Percentiles rank a stretch among this genome's conserved stretches.
Conservation (phyloP, 2,888 invertebrate genomes). For the Baccha elongata region DNA sequence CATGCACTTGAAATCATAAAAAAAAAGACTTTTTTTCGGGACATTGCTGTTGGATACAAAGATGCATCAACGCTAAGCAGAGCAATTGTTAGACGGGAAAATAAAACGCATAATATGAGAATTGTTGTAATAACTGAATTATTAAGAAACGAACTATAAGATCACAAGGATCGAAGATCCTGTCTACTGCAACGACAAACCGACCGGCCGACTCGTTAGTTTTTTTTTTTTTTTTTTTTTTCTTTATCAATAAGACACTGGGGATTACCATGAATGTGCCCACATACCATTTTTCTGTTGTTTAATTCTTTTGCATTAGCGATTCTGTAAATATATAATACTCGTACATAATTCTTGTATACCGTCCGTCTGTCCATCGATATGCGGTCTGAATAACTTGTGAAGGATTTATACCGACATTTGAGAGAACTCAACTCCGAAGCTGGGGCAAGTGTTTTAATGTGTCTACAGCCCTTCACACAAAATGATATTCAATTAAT, state of each 20-base stretch:
- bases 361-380: conserved; percentile 36
- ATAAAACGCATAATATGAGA: conserved; percentile 30
- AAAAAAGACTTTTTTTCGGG: conserved; percentile 54
- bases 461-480: conserved; percentile 65
- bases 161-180: conserved; percentile 49
- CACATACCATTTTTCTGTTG: conserved; percentile 35
- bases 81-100: conserved; percentile 21
- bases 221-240: conserved; percentile 1
- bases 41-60: conserved; percentile 22
- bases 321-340: conserved; percentile 52
- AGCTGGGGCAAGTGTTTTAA: conserved; percentile 59
- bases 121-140: conserved; percentile 71
- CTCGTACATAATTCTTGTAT: conserved; percentile 5
- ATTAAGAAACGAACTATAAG: conserved; percentile 64
- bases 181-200: conserved; percentile 2
- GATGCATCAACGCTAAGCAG: conserved; percentile 14
- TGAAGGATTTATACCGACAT: conserved; percentile 58
- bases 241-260: conserved; percentile 54
- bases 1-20: conserved; percentile 47
- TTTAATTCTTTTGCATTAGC: conserved; percentile 48
- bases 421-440: conserved; percentile 26
- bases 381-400: conserved; percentile 49
- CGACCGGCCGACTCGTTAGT: conserved; percentile 25
- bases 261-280: conserved; percentile 45
- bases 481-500: conserved; percentile 61